Evolutionary conservation across 2,888 invertebrate species (phyloP).

Genomic region (Nomada goodeniana): DNA sequence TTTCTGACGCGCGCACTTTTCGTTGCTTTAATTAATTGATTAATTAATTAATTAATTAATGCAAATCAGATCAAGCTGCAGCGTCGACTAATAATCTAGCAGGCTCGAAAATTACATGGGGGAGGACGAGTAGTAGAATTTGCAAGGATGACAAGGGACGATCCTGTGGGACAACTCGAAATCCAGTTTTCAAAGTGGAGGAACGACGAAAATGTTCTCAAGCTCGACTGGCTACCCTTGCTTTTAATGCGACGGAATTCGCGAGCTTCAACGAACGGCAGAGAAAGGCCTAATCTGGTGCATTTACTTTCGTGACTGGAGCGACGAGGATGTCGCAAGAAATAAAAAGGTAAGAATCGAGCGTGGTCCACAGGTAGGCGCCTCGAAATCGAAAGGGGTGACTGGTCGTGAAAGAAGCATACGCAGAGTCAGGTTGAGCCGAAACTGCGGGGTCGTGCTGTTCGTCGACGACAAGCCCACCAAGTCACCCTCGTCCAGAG

Average conservation of each 20-base stretch:
- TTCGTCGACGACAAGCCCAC: slow-evolving; percentile 26
- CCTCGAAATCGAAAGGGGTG: slow-evolving; percentile 58
- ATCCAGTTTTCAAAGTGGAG: slow-evolving; percentile 39
- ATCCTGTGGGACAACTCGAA: slow-evolving; percentile 15
- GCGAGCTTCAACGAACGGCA: background rate
- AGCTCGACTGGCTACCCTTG: slow-evolving; percentile 22
- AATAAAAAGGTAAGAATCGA: slow-evolving; percentile 19
- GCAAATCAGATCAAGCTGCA: background rate
- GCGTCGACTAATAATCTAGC: too few relatives aligned
- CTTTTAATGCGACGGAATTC: slow-evolving; percentile 33
- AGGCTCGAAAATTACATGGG: background rate
- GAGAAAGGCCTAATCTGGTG: background rate
- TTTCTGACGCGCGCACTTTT: background rate
- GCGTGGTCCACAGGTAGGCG: slow-evolving; percentile 53
- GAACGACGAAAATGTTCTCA: slow-evolving; percentile 43
- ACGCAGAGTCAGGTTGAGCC: slow-evolving; percentile 11
- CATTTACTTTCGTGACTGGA: slow-evolving; percentile 35
- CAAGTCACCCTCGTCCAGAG: slow-evolving; percentile 22
- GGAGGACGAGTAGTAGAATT: background rate
- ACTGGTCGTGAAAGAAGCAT: slow-evolving; percentile 39
- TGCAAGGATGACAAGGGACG: slow-evolving; percentile 4
- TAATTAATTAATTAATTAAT: background rate
- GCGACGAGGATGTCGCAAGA: slow-evolving; percentile 33
- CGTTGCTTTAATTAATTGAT: background rate
- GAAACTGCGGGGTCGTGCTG: slow-evolving; percentile 36